These are phyloP conservation scores for Rotaria sp. DNA, from an alignment of 2,888 invertebrate genomes.

Conservation along the genomic window DNA sequence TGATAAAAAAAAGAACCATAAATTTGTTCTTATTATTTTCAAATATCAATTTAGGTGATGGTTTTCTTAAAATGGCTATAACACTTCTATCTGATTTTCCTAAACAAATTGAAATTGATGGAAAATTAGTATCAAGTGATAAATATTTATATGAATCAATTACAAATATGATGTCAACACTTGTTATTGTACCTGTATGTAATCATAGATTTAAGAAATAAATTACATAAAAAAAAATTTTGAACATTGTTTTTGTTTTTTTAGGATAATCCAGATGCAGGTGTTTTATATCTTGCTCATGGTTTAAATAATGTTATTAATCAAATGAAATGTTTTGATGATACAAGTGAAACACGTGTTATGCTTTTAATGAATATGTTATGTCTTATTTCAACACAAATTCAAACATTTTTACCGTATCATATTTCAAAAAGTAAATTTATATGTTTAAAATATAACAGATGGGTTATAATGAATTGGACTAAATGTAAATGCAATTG, in stretches of 20 bases:
- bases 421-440: constrained; percentile 70
- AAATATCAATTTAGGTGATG: constrained; percentile 64
- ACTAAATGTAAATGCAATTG: no score
- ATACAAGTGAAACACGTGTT: constrained; percentile 1
- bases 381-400: neutral
- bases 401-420: constrained; percentile 61
- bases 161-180: constrained; percentile 71
- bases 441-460: neutral
- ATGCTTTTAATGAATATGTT: neutral
- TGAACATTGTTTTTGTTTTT: constrained; percentile 44
- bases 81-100: constrained; percentile 70
- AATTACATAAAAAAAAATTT: constrained; percentile 24
- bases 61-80: constrained; percentile 81
- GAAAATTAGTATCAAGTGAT: constrained; percentile 62
- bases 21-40: neutral
- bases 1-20: neutral
- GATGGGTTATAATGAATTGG: no score
- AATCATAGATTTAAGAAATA: neutral
- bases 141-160: constrained; percentile 53
- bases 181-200: constrained; percentile 69
- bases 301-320: constrained; percentile 74
- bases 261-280: constrained; percentile 79
- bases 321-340: constrained; percentile 56
- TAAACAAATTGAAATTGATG: constrained; percentile 66
- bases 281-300: constrained; percentile 72